Evolutionary conservation across 2,888 invertebrate species (phyloP), one percentile per base, ranked within the genome.

Genomic region (Leptarthrus brevirostris): DNA sequence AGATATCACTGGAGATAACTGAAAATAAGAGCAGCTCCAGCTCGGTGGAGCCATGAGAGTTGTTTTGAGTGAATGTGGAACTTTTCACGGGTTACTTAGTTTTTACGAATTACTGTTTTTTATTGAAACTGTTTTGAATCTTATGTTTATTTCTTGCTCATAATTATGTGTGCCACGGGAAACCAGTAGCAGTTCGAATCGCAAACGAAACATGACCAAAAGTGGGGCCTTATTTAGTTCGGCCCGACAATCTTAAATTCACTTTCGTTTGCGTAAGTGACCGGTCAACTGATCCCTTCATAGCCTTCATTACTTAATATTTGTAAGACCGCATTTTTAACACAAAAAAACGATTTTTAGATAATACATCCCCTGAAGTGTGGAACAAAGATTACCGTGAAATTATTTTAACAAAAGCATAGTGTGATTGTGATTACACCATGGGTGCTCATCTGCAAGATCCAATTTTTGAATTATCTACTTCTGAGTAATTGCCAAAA

Each of bases 1-100:
- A 30, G 36, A 18, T 34, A 58, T 58, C 36, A 36, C 58, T 16
- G 36, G 10, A 36, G 58, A 58, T 58, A 34, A 58, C 36, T 58
- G 5, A 36, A 58, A 58, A 58, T 20, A 34, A 58, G 58, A 58
- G 34, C 58, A 58, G 18, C 10, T 36, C 34, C 16, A 58, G 24
- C 58, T 5, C 16, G n/a, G 18, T 36, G 58, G 22, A 36, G 58
- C 58, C 36, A 58, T 58, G 36, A 58, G 36, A 34, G 36, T 20
- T 18, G 58, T 58, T 34, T 58, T 20, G 36, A 36, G 10, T 30
- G 22, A 58, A 58, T 58, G 36, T 26, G 58, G 20, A 36, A 40
- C 40, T 40, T 40, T 40, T 40, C 8, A n/a, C 2, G 12, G 1
- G 40, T 40, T n/a, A 40, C 40, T 30, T 8, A 8, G 30, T 3